Conservation (phyloP, 2,797 vertebrate genomes). For the Perodicticus potto region DNA sequence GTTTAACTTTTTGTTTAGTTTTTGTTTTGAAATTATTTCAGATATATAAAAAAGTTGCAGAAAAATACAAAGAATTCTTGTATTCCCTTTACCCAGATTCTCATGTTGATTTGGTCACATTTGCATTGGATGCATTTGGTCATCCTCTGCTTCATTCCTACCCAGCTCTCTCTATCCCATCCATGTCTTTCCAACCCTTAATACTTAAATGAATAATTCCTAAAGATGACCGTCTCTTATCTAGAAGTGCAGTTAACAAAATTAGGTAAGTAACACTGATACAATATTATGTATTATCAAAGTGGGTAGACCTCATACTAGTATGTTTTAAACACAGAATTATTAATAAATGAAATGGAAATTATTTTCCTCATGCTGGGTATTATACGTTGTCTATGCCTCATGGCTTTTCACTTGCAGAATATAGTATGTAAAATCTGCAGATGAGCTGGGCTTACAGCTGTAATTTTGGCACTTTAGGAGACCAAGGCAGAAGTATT, state of each 20-base stretch:
- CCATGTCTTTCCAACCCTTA: no score
- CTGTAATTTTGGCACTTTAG: background rate
- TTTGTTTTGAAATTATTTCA: constrained; percentile 32
- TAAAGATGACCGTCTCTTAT: background rate
- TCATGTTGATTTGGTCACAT: no score
- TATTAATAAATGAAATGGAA: background rate
- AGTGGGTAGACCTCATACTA: background rate
- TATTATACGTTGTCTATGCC: background rate
- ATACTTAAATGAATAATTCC: background rate
- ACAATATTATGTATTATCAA: background rate
- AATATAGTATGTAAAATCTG: constrained; percentile 27
- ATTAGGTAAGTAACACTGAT: background rate
- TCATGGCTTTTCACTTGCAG: background rate
- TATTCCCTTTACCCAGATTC: background rate
- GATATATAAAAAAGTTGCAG: background rate
- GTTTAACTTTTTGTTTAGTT: background rate
- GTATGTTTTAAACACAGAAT: background rate
- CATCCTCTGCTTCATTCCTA: no score
- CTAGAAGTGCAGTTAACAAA: background rate
- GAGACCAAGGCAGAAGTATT: accelerated
- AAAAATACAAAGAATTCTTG: background rate
- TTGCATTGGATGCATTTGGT: no score
- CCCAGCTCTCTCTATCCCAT: background rate
- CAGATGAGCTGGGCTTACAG: background rate
- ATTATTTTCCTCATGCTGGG: background rate